Evolutionary conservation across 2,113 vertebrate species (phyloP), one percentile per base, ranked within the genome.

Genomic region (Cervus canadensis): DNA sequence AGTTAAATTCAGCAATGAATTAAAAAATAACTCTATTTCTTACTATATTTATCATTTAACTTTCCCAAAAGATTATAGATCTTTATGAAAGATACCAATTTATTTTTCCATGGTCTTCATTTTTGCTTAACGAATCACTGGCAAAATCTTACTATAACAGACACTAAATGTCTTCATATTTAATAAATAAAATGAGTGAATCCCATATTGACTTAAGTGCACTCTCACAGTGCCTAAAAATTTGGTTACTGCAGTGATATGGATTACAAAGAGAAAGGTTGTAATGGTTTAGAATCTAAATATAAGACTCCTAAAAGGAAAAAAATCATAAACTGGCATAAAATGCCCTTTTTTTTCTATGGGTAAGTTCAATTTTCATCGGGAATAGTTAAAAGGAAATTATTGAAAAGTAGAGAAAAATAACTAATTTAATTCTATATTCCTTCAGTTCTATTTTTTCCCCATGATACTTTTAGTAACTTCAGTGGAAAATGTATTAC

Each of bases 1-100:
- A 83, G 95, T 96, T 97, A 97, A 98, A 89, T 62, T 83, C 25
- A 94, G 7, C 60, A 91, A 89, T 59, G 17, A 92, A 83, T 36
- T 74, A 67, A 81, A 85, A 89, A 84, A 91, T 43, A 59, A 83
- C 43, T 78, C 14, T 71, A 78, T 59, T 74, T 79, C 87, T 62
- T 54, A 97, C 11, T 48, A 96, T 16, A 78, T 23, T 23, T 67
- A 86, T n/a, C 26, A 40, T 79, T 87, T 85, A 62, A 94, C 17
- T 25, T 59, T 81, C 33, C 9, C 8, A 50, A 60, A 67, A 88
- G 30, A 96, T n/a, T 45, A 92, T 33, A 76, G n/a, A 40, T 71
- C 74, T 86, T 97, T 67, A 94, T 67, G 30, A 89, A 64, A 97
- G 50, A 7, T 71, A 78, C 14, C 19, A 33, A 92, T 60, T 87